Evolutionary conservation across 2,113 vertebrate species (phyloP).

Genomic region (Chinchilla lanigera): DNA sequence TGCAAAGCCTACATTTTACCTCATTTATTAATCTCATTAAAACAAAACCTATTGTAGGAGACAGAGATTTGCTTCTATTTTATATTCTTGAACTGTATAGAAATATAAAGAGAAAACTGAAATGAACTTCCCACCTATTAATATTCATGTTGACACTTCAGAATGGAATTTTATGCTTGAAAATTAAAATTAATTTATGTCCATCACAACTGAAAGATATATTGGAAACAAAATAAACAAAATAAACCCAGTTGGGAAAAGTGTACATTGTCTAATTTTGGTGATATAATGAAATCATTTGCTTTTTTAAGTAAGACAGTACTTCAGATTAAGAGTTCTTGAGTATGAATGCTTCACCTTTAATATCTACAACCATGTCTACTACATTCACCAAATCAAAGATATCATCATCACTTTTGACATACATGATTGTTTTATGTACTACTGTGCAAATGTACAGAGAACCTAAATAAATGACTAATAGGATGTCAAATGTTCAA

Average conservation of each 20-base stretch:
- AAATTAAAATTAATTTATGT: conserved; percentile 61
- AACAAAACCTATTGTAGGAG: background rate
- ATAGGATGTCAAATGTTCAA: background rate
- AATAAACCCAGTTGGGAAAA: background rate
- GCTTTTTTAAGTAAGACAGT: background rate
- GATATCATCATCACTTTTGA: background rate
- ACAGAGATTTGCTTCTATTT: conserved; percentile 65
- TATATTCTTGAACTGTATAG: conserved; percentile 68
- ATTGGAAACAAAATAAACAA: background rate
- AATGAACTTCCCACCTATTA: conserved; percentile 56
- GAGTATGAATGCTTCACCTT: background rate
- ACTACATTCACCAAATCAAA: background rate
- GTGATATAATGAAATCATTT: background rate
- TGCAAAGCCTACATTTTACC: conserved; percentile 71
- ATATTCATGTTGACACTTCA: conserved; percentile 69
- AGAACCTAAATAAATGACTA: background rate
- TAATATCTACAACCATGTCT: background rate
- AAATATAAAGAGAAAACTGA: conserved; percentile 73
- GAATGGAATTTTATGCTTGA: conserved; percentile 67
- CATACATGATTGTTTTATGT: background rate
- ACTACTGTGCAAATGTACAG: background rate
- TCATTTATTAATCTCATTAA: conserved; percentile 79
- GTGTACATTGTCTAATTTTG: background rate
- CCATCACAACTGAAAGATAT: background rate
- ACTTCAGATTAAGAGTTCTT: background rate